Percentiles rank a stretch among this genome's conserved stretches.
These are phyloP conservation scores for Drosophila santomea DNA, from an alignment of 1,140 invertebrate species.

Conservation along the genomic window DNA sequence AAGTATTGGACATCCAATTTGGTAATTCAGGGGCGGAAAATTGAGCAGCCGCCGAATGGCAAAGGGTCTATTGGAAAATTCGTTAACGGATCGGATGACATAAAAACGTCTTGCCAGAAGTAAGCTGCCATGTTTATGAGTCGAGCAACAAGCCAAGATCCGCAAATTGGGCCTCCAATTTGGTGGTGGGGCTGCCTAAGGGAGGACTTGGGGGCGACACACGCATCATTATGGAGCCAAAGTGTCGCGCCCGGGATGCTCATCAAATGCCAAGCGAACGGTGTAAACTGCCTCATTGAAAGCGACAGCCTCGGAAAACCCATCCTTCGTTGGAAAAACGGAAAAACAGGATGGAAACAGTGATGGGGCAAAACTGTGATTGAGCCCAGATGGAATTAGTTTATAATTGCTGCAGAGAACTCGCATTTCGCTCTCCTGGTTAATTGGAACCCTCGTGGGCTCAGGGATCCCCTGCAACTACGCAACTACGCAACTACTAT, in stretches of 20 bases:
- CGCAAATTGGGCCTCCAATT: conserved; percentile 17
- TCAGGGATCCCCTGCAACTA: neutral
- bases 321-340: neutral
- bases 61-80: conserved; percentile 75
- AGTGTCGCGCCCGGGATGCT: conserved; percentile 56
- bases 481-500: conserved; percentile 6
- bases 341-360: conserved; percentile 3
- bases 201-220: neutral
- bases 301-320: conserved; percentile 45
- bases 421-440: conserved; percentile 26
- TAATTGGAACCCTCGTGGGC: conserved; percentile 30
- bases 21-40: conserved; percentile 48
- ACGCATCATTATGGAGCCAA: conserved; percentile 41
- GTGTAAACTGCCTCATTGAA: conserved; percentile 81
- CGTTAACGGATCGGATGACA: conserved; percentile 73
- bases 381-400: conserved; percentile 44
- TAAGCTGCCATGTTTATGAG: conserved; percentile 41
- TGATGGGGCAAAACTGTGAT: conserved; percentile 46
- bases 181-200: neutral
- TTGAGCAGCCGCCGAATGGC: conserved; percentile 37
- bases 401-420: conserved; percentile 40
- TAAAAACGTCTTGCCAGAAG: conserved; percentile 59
- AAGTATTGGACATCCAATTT: conserved; percentile 58
- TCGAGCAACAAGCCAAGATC: conserved; percentile 66
- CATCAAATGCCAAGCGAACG: conserved; percentile 74